phyloP scores from a whole-genome alignment of 2,797 vertebrate genomes.

The Huso huso region DNA sequence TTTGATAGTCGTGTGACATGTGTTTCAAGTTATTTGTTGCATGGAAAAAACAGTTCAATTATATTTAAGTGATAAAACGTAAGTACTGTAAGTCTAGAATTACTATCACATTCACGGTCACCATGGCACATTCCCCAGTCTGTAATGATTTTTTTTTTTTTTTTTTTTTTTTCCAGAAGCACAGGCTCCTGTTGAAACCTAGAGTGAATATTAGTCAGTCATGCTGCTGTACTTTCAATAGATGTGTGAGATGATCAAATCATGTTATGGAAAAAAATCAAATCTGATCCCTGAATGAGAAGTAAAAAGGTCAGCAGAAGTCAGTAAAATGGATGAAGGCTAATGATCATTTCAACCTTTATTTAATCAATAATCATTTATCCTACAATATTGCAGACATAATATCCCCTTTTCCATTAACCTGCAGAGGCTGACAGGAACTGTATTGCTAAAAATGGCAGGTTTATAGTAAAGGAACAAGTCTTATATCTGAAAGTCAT shows the following conservation, averaged over 20 bases:
- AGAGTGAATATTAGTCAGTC: not conserved
- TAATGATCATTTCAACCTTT: constrained; percentile 83
- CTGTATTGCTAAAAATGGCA: constrained; percentile 59
- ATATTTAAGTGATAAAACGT: too few species aligned
- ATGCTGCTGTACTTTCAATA: constrained; percentile 8
- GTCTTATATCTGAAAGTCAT: constrained; percentile 38
- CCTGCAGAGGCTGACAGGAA: constrained; percentile 42
- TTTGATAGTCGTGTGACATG: too few species aligned
- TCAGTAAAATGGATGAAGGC: constrained; percentile 73
- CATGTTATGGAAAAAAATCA: constrained; percentile 56
- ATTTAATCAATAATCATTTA: constrained; percentile 80
- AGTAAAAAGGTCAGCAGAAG: constrained; percentile 64
- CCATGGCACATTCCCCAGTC: too few species aligned
- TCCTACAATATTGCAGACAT: constrained; percentile 66
- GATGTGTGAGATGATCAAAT: constrained; percentile 49
- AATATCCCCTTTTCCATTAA: constrained; percentile 65
- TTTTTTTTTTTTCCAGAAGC: not conserved
- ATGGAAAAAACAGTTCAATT: too few species aligned
- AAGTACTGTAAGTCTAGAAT: too few species aligned
- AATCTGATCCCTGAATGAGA: constrained; percentile 38
- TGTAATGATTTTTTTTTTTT: too few species aligned
- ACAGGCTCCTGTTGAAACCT: constrained; percentile 5
- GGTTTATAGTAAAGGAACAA: constrained; percentile 61
- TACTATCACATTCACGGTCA: too few species aligned
- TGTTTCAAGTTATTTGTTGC: too few species aligned